A percentile compares a stretch with the other conserved stretches of the same genome.
These are phyloP conservation scores for Rhabdornis inornatus DNA, from an alignment of 2,113 vertebrate genomes.

Conservation along the genomic window DNA sequence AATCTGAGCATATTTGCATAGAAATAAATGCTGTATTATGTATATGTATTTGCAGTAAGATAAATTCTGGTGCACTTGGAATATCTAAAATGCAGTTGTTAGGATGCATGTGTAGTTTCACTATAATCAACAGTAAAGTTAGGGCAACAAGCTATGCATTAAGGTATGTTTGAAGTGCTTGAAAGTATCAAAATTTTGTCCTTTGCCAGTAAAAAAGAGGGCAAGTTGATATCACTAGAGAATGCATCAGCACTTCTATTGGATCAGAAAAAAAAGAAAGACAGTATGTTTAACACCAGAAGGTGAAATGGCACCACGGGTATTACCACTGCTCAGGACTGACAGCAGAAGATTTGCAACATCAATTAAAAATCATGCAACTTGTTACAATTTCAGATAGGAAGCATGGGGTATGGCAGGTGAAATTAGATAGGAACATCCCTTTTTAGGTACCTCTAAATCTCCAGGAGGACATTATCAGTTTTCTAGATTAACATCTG, in stretches of 20 bases:
- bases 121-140: neutral
- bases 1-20: neutral
- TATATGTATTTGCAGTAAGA: neutral
- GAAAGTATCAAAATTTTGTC: neutral
- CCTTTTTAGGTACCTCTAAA: constrained; percentile 8
- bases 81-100: neutral
- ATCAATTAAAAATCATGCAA: neutral
- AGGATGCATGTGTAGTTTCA: neutral
- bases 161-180: neutral
- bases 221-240: neutral
- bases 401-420: neutral
- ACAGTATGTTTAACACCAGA: neutral
- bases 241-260: neutral
- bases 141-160: neutral
- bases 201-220: neutral
- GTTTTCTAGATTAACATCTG: constrained; percentile 38
- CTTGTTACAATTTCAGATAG: constrained; percentile 10
- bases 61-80: neutral
- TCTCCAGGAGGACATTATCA: neutral
- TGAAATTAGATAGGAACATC: neutral
- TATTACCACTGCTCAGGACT: neutral
- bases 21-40: neutral
- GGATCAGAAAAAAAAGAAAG: neutral
- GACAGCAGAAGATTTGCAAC: neutral
- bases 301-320: neutral